Evolutionary conservation across 1,140 invertebrate species (phyloP).

Genomic region (Scaptomyza pallida): DNA sequence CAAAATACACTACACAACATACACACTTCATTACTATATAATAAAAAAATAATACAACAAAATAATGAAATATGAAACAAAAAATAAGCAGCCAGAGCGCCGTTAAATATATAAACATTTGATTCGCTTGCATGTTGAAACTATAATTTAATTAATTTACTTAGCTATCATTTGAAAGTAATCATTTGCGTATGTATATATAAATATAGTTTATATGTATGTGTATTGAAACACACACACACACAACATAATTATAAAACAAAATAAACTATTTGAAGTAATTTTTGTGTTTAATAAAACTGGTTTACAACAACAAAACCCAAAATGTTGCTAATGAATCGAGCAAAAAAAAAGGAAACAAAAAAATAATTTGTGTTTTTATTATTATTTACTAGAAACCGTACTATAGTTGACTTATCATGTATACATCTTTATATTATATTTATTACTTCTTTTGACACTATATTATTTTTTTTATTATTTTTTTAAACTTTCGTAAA

Average conservation of each 20-base stretch:
- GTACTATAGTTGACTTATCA: constrained; percentile 55
- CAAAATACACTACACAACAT: constrained; percentile 20
- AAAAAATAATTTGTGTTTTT: constrained; percentile 62
- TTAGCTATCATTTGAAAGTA: constrained; percentile 76
- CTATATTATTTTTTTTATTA: constrained; percentile 17
- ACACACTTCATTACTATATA: constrained; percentile 33
- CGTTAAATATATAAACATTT: constrained; percentile 49
- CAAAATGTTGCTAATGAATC: constrained; percentile 61
- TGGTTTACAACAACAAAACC: constrained; percentile 53
- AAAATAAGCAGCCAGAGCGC: not conserved
- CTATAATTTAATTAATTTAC: constrained; percentile 59
- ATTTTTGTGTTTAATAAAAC: constrained; percentile 80
- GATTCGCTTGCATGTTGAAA: constrained; percentile 72
- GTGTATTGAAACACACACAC: constrained; percentile 32
- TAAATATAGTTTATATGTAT: constrained; percentile 67
- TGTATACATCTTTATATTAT: constrained; percentile 35
- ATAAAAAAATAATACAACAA: constrained; percentile 9
- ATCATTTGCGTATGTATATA: constrained; percentile 74
- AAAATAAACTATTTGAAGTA: constrained; percentile 66
- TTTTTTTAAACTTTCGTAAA: constrained; percentile 50
- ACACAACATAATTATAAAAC: constrained; percentile 54
- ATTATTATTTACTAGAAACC: constrained; percentile 37
- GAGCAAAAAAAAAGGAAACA: constrained; percentile 52
- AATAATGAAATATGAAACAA: not conserved
- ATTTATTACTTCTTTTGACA: constrained; percentile 19